phyloP scores from a whole-genome alignment of 2,113 vertebrate genomes.

The Mugil cephalus region DNA sequence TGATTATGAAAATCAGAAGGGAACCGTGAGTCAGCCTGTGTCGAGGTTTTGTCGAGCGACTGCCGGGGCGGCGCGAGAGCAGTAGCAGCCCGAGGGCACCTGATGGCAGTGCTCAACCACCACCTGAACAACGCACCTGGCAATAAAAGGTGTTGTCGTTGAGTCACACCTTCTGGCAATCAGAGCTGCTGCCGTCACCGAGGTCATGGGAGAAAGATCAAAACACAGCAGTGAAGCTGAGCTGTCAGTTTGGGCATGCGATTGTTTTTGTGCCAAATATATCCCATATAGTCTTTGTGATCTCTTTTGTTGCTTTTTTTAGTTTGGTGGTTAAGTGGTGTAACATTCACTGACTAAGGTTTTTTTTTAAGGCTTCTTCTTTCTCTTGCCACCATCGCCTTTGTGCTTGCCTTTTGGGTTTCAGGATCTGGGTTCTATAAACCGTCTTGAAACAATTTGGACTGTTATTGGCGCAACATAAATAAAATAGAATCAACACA shows the following conservation, averaged over 20 bases:
- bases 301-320: neutral
- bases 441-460: too few species aligned
- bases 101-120: conserved; percentile 72
- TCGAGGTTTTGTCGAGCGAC: neutral
- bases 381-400: too few species aligned
- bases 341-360: neutral
- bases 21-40: conserved; percentile 17
- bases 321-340: too few species aligned
- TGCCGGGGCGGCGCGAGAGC: conserved; percentile 42
- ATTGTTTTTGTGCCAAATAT: neutral
- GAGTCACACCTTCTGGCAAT: conserved; percentile 33
- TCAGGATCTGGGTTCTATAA: too few species aligned
- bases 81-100: conserved; percentile 66
- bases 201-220: conserved; percentile 3
- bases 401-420: too few species aligned
- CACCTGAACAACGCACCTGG: conserved; percentile 58
- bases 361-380: neutral
- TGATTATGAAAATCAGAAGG: conserved; percentile 23
- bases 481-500: too few species aligned
- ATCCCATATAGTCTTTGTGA: too few species aligned
- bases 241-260: neutral
- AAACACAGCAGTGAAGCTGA: neutral
- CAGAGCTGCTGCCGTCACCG: conserved; percentile 31
- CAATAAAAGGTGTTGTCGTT: conserved; percentile 4
- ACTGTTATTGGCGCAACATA: too few species aligned